Evolutionary conservation across 2,113 vertebrate species (phyloP), one percentile per base, ranked within the genome.

Genomic region (Megaceryle torquata): DNA sequence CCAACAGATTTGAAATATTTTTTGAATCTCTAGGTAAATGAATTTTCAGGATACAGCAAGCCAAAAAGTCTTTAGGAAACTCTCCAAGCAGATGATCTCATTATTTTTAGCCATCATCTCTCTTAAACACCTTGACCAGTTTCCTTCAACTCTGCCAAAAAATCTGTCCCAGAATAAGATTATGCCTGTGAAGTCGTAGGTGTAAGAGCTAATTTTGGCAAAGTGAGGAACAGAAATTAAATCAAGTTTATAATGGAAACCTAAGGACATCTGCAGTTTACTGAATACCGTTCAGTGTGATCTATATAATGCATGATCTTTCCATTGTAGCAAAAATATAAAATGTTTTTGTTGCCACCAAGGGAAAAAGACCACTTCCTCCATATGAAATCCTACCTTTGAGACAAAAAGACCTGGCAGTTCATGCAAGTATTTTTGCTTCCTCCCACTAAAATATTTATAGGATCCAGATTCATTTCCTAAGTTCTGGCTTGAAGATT

Each of bases 91-190:
- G 94, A 96, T 97, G 95, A 96, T 89, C 67, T 96, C 76, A 96
- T 94, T 93, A 82, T 78, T 91, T 89, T 87, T 71, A 95, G 43
- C 64, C 72, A 65, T 83, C 91, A 54, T 77, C 54, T 92, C 84
- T 91, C 90, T 95, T 96, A 95, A 96, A 97, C 84, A 91, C 94
- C 86, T 97, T 95, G 91, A 96, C 88, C 89, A 88, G 85, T 93
- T 97, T 97, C 94, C 88, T 91, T 92, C 72, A 94, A 51, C 56
- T 93, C 57, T 88, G 94, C 92, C 95, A 96, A 91, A 95, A 96
- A 91, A 80, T 86, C 61, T 91, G 46, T 88, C 68, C 79, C 86
- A 93, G 86, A 93, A 65, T 95, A 92, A 93, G 84, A 92, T 89
- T 74, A 90, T 70, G 87, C 78, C 26, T 96, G 83, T 95, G 76